Evolutionary conservation across 2,113 vertebrate genomes (phyloP), one percentile per base, ranked within the genome.

Genomic region (Orthochromis indermauri): DNA sequence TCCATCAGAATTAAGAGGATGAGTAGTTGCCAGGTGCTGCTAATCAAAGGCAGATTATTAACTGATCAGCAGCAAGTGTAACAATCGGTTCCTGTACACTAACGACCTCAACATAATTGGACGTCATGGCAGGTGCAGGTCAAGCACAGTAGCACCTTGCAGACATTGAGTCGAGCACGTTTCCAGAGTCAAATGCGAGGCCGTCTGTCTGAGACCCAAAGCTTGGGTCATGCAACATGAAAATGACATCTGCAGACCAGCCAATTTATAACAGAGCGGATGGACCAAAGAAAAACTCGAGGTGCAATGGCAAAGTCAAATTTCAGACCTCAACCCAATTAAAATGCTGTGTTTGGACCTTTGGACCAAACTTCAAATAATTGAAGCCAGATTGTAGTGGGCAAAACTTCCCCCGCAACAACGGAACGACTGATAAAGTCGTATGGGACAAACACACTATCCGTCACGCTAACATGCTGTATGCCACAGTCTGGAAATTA

Each of bases 361-460:
- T 55, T 12, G 10, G 35, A 73, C 21, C 68, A 73, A 45, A 73
- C 37, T 21, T 73, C 21, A 73, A 45, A 26, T 16, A 45, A 26
- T 3, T 73, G 13, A 73, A 73, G 5, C 21, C 21, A 73, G 35
- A 45, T 0, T 19, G 40, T 45, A 73, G 68, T 17, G 40, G 13
- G 8, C 4, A 10, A 73, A 26, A 10, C 3, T 7, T 45, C 13
- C 13, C 12, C 54, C 2, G 1, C 63, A 37, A 8, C 35, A 40
- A 21, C 16, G 0, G 19, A 21, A 8, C 11, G 33, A 68, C 63
- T 73, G 68, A 73, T 45, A 1, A 0, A 17, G 21, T 73, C 13
- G 1, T 42, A 4, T 6, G 26, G 17, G 14, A 73, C n/a, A 10
- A 35, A 40, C n/a, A 24, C 13, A 4, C n/a, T 0, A 0, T 2